A percentile compares a stretch with the other conserved stretches of the same genome.
These are phyloP conservation scores for Brevipalpus yothersi DNA, from an alignment of 1,140 invertebrate species.

Conservation along the genomic window DNA sequence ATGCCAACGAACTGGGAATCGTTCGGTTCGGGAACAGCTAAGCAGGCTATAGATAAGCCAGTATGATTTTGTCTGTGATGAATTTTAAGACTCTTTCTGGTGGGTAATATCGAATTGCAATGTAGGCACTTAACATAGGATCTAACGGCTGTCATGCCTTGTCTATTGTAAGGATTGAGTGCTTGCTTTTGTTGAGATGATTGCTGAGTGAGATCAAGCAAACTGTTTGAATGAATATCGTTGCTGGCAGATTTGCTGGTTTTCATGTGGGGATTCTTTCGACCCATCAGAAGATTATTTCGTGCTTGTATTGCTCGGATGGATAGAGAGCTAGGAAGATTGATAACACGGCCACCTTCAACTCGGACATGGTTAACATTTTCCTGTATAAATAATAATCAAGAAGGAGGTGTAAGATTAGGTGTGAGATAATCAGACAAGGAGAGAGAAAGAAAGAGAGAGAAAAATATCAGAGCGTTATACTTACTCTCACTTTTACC, in stretches of 20 bases:
- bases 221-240: background rate
- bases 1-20: background rate
- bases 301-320: background rate
- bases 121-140: conserved; percentile 1
- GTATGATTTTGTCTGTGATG: background rate
- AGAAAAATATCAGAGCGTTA: background rate
- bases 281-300: background rate
- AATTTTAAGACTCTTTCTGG: background rate
- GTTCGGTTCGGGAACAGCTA: background rate
- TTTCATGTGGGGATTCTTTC: no score
- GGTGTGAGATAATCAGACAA: background rate
- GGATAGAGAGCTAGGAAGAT: conserved; percentile 1
- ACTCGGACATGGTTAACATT: conserved; percentile 1
- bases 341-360: conserved; percentile 4
- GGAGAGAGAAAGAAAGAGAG: background rate
- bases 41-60: background rate
- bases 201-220: background rate
- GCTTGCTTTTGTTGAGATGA: background rate
- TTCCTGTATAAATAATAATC: background rate
- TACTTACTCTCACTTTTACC: no score
- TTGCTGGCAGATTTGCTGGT: no score
- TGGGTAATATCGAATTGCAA: background rate
- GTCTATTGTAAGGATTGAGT: background rate
- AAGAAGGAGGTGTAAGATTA: background rate
- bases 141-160: background rate